Evolutionary conservation across 2,888 invertebrate species (phyloP), one percentile per base, ranked within the genome.

Genomic region (Drosophila planitibia): DNA sequence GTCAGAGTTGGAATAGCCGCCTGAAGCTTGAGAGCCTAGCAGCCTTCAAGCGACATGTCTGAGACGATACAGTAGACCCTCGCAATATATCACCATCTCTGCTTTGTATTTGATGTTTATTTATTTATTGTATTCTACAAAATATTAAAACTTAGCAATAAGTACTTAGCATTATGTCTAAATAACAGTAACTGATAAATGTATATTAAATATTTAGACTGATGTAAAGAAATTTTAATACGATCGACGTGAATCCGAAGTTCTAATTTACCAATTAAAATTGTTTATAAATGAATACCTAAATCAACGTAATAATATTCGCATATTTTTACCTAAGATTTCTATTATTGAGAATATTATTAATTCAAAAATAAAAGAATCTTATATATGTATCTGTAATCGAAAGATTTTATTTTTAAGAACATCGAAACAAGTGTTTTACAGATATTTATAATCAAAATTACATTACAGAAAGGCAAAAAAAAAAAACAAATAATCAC

Each of bases 21-120:
- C 49, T 35, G 53, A 57, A 57, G 37, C 25, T 19, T 28, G 12
- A 19, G 19, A 37, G 59, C 51, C 51, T 33, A 19, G 22, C 49
- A 53, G 63, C 58, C 74, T 51, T 69, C 49, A 25, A 70, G 68
- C 81, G 65, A 77, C 70, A 64, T 37, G 53, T 47, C 35, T 28
- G 47, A 32, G 49, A 35, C 28, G 16, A n/a, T 16, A 44, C 22
- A 44, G 58, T 58, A 10, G 4, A 58, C 0, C 10, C 58, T 33
- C 22, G 41, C n/a, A 30, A n/a, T 25, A 25, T 0, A 7, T 7
- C 22, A 5, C 6, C 12, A 1, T 47, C 47, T 22, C 22, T 14
- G 1, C 2, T n/a, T 32, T 7, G 19, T 2, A 19, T 51, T 16
- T 25, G 3, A 16, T 28, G 28, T 19, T 51, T 28, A 51, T 28